Evolutionary conservation across 2,888 invertebrate species (phyloP).

Genomic region (Aradus depressus): DNA sequence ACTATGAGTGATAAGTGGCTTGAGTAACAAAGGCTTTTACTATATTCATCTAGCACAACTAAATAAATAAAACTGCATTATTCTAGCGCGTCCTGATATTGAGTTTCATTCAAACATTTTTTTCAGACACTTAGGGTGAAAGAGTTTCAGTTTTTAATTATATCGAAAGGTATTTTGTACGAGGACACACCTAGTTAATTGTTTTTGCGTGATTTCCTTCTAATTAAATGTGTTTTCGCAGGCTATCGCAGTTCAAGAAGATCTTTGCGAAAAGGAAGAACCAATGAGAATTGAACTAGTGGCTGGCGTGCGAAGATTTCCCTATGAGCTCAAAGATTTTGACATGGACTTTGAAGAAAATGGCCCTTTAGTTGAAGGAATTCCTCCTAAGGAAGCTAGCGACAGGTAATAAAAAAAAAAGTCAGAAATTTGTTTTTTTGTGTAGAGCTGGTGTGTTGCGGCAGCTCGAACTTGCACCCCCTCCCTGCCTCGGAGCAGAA

Average conservation of each 20-base stretch:
- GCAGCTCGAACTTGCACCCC: neutral
- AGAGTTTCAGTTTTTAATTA: too few species aligned
- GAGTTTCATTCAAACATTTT: too few species aligned
- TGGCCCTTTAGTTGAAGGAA: conserved; percentile 77
- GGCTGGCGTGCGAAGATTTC: conserved; percentile 55
- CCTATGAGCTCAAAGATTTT: conserved; percentile 53
- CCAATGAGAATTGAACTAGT: conserved; percentile 60
- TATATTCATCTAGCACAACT: too few species aligned
- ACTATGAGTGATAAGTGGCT: too few species aligned
- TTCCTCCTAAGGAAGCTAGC: conserved; percentile 75
- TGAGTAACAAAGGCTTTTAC: too few species aligned
- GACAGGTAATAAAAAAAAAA: conserved; percentile 46
- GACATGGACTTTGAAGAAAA: conserved; percentile 59
- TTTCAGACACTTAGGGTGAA: too few species aligned
- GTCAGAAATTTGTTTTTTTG: neutral
- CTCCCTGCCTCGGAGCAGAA: neutral
- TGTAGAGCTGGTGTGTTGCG: neutral
- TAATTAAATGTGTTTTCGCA: too few species aligned
- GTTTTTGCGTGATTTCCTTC: too few species aligned
- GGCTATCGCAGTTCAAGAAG: conserved; percentile 58
- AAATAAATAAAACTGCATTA: too few species aligned
- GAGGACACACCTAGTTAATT: too few species aligned
- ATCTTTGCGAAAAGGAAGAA: conserved; percentile 61
- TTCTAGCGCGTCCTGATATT: too few species aligned
- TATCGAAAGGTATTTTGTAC: too few species aligned